phyloP scores from a whole-genome alignment of 2,888 invertebrate genomes.

The Suillia variegata region DNA sequence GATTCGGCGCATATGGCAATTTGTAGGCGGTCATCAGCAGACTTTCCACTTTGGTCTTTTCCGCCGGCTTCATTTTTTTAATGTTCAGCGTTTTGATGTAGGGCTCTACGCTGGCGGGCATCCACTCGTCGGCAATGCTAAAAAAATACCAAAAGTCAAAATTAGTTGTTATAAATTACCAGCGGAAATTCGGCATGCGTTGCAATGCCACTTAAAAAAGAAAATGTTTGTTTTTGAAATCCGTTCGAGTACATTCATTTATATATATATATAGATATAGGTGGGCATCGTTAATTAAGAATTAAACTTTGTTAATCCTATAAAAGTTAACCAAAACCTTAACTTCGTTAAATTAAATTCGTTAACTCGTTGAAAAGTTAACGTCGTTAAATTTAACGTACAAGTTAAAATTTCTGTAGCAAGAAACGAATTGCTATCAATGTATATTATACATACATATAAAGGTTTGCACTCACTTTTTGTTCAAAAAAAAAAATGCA shows the following conservation, averaged over 20 bases:
- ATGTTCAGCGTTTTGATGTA: constrained; percentile 66
- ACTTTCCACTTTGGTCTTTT: constrained; percentile 55
- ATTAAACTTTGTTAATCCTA: too few relatives aligned
- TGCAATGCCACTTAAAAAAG: background rate
- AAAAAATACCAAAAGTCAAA: constrained; percentile 44
- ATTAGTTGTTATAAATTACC: background rate
- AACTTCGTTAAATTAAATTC: too few relatives aligned
- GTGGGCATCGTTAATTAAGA: too few relatives aligned
- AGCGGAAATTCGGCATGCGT: background rate
- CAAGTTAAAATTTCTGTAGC: too few relatives aligned
- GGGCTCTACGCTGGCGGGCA: constrained; percentile 73
- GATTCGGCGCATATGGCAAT: constrained; percentile 52
- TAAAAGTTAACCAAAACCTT: too few relatives aligned
- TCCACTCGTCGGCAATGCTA: constrained; percentile 88
- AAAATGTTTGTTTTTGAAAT: too few relatives aligned
- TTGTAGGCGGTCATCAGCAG: constrained; percentile 54
- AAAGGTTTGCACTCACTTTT: too few relatives aligned
- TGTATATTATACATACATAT: background rate
- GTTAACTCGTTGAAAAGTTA: too few relatives aligned
- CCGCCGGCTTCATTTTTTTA: constrained; percentile 53
- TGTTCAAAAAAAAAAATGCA: too few relatives aligned
- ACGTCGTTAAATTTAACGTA: too few relatives aligned
- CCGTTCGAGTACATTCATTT: too few relatives aligned
- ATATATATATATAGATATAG: too few relatives aligned
- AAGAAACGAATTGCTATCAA: background rate